phyloP scores from a whole-genome alignment of 2,888 invertebrate genomes.

The Ernsta delagoae region DNA sequence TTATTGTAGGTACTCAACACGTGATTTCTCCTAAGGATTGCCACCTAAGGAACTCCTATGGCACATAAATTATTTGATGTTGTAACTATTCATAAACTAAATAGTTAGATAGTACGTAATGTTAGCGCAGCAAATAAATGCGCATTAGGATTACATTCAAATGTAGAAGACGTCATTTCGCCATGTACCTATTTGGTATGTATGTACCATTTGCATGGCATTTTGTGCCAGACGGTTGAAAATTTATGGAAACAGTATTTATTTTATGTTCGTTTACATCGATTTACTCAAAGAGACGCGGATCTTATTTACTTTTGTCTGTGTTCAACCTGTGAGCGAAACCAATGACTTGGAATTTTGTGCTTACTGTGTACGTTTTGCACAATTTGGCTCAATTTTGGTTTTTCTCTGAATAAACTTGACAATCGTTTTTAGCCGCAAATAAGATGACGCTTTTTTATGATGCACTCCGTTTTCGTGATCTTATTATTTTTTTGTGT shows the following conservation, averaged over 20 bases:
- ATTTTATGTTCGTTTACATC: slow-evolving; percentile 33
- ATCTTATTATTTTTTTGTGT: not conserved
- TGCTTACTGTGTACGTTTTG: slow-evolving; percentile 13
- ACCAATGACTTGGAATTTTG: slow-evolving; percentile 31
- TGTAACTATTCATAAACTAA: no score
- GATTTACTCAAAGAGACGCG: slow-evolving; percentile 31
- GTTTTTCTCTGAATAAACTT: slow-evolving; percentile 19
- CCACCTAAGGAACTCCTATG: no score
- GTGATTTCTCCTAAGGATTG: no score
- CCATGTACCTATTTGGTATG: not conserved
- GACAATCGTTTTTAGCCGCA: slow-evolving; percentile 8
- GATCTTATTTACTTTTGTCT: slow-evolving; percentile 33
- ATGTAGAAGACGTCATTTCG: slow-evolving; percentile 2
- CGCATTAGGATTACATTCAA: not conserved
- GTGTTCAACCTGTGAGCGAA: slow-evolving; percentile 24
- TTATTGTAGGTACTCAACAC: no score
- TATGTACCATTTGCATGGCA: slow-evolving; percentile 13
- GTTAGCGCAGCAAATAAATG: not conserved
- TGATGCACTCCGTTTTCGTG: slow-evolving; percentile 5
- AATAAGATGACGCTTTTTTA: slow-evolving; percentile 20
- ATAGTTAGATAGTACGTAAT: no score
- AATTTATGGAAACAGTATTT: slow-evolving; percentile 28
- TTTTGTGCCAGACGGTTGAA: slow-evolving; percentile 17
- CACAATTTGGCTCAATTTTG: not conserved
- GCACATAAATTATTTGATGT: no score